These are phyloP conservation scores for Hemiscyllium ocellatum DNA, from an alignment of 2,113 vertebrate species.

Conservation along the genomic window DNA sequence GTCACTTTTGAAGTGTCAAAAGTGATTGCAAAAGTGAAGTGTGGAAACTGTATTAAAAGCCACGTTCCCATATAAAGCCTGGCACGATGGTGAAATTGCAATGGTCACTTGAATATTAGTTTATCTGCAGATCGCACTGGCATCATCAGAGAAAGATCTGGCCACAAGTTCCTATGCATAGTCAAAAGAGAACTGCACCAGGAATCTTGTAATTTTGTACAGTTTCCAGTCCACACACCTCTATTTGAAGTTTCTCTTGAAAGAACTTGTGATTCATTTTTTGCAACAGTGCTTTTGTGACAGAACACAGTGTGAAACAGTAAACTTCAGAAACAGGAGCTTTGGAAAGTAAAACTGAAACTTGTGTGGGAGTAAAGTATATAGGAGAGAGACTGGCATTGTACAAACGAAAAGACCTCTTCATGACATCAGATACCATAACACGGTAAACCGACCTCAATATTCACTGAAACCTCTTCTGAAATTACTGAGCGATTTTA, in stretches of 20 bases:
- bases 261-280: constrained; percentile 19
- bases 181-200: not conserved
- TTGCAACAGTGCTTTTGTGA: not conserved
- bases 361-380: not conserved
- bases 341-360: constrained; percentile 30
- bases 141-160: not conserved
- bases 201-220: not conserved
- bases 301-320: not conserved
- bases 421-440: constrained; percentile 5
- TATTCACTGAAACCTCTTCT: constrained; percentile 11
- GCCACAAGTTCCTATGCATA: not conserved
- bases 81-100: not conserved
- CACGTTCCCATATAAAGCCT: not conserved
- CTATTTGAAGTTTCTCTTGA: not conserved
- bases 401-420: not conserved
- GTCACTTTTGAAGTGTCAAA: not conserved
- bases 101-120: not conserved
- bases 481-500: constrained; percentile 7
- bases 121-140: not conserved
- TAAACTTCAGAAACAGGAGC: not conserved
- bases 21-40: not conserved
- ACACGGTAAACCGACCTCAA: constrained; percentile 13
- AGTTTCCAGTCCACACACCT: not conserved
- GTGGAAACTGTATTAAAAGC: not conserved
- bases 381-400: not conserved